These are phyloP conservation scores for Neuroterus valhalla DNA, from an alignment of 1,140 invertebrate species.

Conservation along the genomic window DNA sequence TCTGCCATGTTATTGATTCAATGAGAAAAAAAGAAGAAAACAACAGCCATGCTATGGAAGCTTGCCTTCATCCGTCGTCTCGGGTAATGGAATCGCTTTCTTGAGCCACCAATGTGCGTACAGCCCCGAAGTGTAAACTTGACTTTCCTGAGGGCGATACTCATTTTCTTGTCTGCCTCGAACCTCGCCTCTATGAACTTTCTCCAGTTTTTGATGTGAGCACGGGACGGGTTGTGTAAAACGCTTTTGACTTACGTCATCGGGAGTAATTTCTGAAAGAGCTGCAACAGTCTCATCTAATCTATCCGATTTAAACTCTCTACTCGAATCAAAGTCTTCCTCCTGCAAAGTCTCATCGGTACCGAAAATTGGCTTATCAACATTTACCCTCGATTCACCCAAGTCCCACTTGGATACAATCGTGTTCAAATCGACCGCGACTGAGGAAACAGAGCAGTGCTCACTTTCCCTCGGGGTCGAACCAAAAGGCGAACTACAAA, in stretches of 20 bases:
- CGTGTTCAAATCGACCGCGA: not conserved
- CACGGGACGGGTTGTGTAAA: conserved; percentile 58
- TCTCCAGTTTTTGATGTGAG: conserved; percentile 45
- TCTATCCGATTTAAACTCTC: not conserved
- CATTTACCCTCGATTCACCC: not conserved
- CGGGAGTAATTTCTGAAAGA: not conserved
- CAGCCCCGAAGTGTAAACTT: conserved; percentile 85
- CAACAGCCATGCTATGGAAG: conserved; percentile 75
- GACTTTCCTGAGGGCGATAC: conserved; percentile 33
- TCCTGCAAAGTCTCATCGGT: not conserved
- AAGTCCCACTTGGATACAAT: conserved; percentile 10
- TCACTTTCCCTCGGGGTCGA: conserved; percentile 77
- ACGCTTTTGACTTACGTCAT: conserved; percentile 45
- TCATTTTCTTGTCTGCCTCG: conserved; percentile 16
- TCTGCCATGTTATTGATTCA: conserved; percentile 50
- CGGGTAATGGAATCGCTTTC: conserved; percentile 83
- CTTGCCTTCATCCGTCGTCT: conserved; percentile 72
- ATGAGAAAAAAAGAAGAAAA: conserved; percentile 56
- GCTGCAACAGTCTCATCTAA: not conserved
- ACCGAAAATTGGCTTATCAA: not conserved
- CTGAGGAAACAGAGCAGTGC: conserved; percentile 8
- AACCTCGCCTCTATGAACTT: conserved; percentile 38
- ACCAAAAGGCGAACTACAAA: conserved; percentile 83
- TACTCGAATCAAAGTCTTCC: conserved; percentile 4
- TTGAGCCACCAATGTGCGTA: conserved; percentile 96